These are phyloP conservation scores for Pagrus major DNA, from an alignment of 2,113 vertebrate genomes.

Conservation along the genomic window DNA sequence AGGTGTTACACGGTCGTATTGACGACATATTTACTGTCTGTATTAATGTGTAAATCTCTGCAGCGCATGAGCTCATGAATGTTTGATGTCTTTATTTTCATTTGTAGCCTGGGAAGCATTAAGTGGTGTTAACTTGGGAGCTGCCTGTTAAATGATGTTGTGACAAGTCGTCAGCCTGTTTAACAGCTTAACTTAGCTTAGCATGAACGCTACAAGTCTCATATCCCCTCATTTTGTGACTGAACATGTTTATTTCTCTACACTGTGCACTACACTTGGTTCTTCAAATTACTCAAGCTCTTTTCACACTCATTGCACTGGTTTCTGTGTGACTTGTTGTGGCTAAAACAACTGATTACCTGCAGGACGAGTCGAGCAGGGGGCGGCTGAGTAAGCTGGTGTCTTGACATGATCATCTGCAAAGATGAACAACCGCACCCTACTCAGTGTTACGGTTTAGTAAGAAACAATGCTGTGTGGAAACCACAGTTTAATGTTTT, in stretches of 20 bases:
- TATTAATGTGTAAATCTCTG: slow-evolving; percentile 25
- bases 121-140: slow-evolving; percentile 20
- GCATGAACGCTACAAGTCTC: not conserved
- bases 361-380: slow-evolving; percentile 33
- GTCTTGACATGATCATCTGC: slow-evolving; percentile 33
- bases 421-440: slow-evolving; percentile 41
- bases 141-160: slow-evolving; percentile 18
- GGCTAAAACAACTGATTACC: slow-evolving; percentile 23
- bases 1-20: slow-evolving; percentile 15
- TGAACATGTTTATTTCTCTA: slow-evolving; percentile 1
- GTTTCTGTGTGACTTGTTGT: slow-evolving; percentile 26
- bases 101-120: slow-evolving; percentile 24
- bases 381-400: slow-evolving; percentile 46
- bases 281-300: not conserved
- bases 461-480: not conserved
- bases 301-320: not conserved
- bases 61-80: slow-evolving; percentile 16
- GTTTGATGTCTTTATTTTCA: slow-evolving; percentile 49
- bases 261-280: too few relatives aligned
- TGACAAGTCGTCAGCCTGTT: slow-evolving; percentile 10
- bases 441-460: slow-evolving; percentile 7
- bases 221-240: not conserved
- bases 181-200: not conserved
- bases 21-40: slow-evolving; percentile 40
- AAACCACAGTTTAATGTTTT: slow-evolving; percentile 34